Conservation (phyloP, 37 sponge, comb jelly and placozoan genomes). For the Eunapius fragilis region DNA sequence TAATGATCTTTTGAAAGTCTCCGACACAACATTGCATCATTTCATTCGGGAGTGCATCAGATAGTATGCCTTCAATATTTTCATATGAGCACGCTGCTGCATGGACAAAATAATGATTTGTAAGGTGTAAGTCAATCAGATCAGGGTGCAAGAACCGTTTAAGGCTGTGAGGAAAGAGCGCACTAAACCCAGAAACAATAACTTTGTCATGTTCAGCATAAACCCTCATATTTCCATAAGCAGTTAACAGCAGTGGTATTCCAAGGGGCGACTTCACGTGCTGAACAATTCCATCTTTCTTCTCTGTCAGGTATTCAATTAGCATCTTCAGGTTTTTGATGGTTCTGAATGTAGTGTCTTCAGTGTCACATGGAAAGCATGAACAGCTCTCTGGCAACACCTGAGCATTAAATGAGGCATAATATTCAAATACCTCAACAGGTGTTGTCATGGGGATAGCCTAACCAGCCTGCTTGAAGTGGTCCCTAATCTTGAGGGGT, state of each 20-base stretch:
- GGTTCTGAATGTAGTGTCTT: not conserved
- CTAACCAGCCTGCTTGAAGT: not conserved
- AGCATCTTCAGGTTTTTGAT: not conserved
- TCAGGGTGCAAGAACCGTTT: slow-evolving; percentile 6
- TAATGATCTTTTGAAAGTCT: not conserved
- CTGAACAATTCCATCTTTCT: too few relatives aligned
- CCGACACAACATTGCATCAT: not conserved
- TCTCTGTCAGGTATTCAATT: not conserved
- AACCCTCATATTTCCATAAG: not conserved
- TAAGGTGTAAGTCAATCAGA: not conserved
- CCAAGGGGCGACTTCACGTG: not conserved
- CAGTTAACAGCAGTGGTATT: slow-evolving; percentile 14
- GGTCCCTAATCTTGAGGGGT: not conserved
- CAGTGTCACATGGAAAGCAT: not conserved
- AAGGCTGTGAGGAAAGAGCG: not conserved
- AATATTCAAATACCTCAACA: not conserved
- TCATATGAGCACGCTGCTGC: not conserved
- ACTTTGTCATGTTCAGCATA: slow-evolving; percentile 5
- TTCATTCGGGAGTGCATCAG: not conserved
- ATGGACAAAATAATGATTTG: not conserved
- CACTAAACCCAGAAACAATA: not conserved
- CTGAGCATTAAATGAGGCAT: not conserved
- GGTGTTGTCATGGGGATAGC: not conserved
- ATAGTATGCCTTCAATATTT: not conserved
- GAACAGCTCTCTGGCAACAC: not conserved